A percentile compares a stretch with the other conserved stretches of the same genome.
Conservation (phyloP, 2,113 vertebrate species). For the Daphoenositta chrysoptera region DNA sequence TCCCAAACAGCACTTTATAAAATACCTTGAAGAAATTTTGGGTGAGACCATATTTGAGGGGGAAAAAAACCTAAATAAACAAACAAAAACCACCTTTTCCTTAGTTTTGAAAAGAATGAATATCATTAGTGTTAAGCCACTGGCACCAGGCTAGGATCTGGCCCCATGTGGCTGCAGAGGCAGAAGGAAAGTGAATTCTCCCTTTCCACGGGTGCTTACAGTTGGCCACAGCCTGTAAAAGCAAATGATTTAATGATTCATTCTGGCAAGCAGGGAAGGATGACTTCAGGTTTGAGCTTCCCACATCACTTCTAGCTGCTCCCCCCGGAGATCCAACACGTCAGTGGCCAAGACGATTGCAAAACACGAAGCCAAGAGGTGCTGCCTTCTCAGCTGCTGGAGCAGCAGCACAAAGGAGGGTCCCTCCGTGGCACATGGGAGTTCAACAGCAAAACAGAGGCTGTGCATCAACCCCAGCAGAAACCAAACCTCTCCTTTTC, state of each 20-base stretch:
- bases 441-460: background rate
- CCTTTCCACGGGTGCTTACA: background rate
- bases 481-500: background rate
- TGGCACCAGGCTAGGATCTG: background rate
- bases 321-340: background rate
- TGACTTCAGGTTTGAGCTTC: slow-evolving; percentile 57
- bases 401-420: background rate
- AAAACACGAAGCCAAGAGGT: background rate
- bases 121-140: background rate
- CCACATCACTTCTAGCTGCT: slow-evolving; percentile 24
- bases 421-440: background rate
- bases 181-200: background rate
- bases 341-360: background rate
- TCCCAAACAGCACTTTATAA: background rate
- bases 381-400: background rate
- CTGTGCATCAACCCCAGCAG: background rate
- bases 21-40: background rate
- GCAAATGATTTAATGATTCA: slow-evolving; percentile 41
- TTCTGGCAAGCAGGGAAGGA: slow-evolving; percentile 38
- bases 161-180: background rate
- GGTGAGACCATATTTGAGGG: background rate
- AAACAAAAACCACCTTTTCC: background rate
- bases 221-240: slow-evolving; percentile 1
- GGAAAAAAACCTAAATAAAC: rapidly evolving
- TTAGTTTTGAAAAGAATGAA: background rate